Base-by-base conservation (phyloP, 1,140 invertebrate species). In the Brachionus rubens region DNA sequence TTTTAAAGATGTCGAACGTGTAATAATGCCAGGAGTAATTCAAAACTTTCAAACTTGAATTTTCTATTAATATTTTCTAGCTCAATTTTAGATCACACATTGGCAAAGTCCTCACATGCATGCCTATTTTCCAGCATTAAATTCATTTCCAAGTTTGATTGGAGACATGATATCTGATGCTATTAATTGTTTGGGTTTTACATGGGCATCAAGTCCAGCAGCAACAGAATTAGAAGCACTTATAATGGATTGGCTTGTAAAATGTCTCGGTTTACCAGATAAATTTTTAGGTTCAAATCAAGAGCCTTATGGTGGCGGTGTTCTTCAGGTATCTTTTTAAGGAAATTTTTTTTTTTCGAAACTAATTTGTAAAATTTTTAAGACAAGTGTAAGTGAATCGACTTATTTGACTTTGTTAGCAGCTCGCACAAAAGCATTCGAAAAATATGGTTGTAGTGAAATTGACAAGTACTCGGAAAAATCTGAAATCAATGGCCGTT, bases 371-470 rank as follows among this genome's bases (percentile, higher is more conserved):
- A 52, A 50, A 21, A 24, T 77, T 9, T 79, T 78, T 26, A 68
- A 85, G 83, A 81, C 83, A n/a, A 85, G 82, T 21, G 90, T 93
- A 0, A 94, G 92, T 79, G 94, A 98, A 85, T 90, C 93, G 0
- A 98, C 94, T 0, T 87, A 96, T 59, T 90, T 96, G 0, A 90
- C 91, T 78, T 84, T 98, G 0, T 86, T 98, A 50, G 94, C 94
- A 0, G 94, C 93, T 0, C 87, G 94, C 77, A 92, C 91, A 1
- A 89, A 91, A 79, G 91, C 91, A 0, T 56, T 76, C 14, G 24
- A 76, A n/a, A 46, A 54, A 76, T 76, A 46, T 47, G 30, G 50
- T 30, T 43, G 24, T 9, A 47, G 72, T 46, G 52, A 76, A 16
- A 16, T 36, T 26, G 72, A 59, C 4, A 72, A 72, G 12, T 72